phyloP scores from a whole-genome alignment of 2,113 vertebrate genomes.

The Nothocercus nigrocapillus region DNA sequence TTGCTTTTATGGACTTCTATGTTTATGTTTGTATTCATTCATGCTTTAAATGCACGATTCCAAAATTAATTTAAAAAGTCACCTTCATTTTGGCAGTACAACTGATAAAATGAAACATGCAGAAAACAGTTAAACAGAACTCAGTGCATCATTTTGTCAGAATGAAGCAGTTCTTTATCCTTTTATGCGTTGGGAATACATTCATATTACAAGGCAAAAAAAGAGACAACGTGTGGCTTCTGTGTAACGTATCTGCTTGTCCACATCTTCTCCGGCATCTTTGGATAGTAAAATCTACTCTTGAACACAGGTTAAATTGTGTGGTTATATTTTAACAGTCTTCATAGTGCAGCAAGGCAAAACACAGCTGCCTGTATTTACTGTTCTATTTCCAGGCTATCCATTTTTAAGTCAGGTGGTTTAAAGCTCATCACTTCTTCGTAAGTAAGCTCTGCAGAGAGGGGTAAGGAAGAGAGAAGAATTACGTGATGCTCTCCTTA shows the following conservation, averaged over 20 bases:
- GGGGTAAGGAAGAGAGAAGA: not conserved
- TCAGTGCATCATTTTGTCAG: slow-evolving; percentile 75
- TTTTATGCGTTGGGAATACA: slow-evolving; percentile 58
- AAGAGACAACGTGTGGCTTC: slow-evolving; percentile 25
- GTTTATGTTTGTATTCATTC: slow-evolving; percentile 58
- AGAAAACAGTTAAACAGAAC: slow-evolving; percentile 51
- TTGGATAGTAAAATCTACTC: slow-evolving; percentile 64
- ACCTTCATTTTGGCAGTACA: slow-evolving; percentile 67
- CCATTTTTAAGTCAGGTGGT: slow-evolving; percentile 82
- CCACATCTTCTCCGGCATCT: slow-evolving; percentile 56
- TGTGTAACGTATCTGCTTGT: slow-evolving; percentile 32
- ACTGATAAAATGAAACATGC: slow-evolving; percentile 73
- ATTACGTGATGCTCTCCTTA: not conserved
- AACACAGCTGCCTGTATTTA: slow-evolving; percentile 69
- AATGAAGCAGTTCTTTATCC: slow-evolving; percentile 61
- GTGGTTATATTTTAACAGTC: slow-evolving; percentile 63
- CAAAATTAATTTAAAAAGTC: slow-evolving; percentile 48
- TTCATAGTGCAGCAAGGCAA: slow-evolving; percentile 54
- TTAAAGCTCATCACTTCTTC: slow-evolving; percentile 92
- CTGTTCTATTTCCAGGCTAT: slow-evolving; percentile 89
- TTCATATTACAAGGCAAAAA: slow-evolving; percentile 64
- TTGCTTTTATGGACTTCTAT: slow-evolving; percentile 19
- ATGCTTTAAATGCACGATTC: slow-evolving; percentile 66
- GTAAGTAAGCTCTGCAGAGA: slow-evolving; percentile 88
- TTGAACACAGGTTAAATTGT: slow-evolving; percentile 51